Percentiles rank a stretch among this genome's conserved stretches.
Conservation (phyloP, 2,888 invertebrate genomes). For the Dryobota labecula region DNA sequence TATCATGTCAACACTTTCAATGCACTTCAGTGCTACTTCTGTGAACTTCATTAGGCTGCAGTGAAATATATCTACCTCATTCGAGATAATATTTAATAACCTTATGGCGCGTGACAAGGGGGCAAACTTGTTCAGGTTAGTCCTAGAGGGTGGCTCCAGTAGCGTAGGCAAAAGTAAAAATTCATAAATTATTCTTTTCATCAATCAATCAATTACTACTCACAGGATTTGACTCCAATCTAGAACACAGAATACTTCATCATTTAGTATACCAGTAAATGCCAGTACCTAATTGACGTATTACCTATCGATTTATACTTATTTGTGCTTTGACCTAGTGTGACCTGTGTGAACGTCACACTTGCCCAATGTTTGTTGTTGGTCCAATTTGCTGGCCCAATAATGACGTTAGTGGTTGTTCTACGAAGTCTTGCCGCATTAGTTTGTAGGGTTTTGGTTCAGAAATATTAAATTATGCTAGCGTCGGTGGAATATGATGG, state of each 20-base stretch:
- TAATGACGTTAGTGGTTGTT: neutral
- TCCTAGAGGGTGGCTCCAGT: too few relatives aligned
- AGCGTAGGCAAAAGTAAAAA: too few relatives aligned
- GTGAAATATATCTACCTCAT: too few relatives aligned
- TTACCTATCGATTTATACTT: constrained; percentile 7
- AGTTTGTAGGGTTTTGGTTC: neutral
- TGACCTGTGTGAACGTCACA: constrained; percentile 9
- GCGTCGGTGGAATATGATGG: too few relatives aligned
- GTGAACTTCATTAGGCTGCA: too few relatives aligned
- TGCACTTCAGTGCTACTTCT: too few relatives aligned
- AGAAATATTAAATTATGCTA: too few relatives aligned
- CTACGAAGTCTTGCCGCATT: constrained; percentile 13
- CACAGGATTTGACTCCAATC: neutral
- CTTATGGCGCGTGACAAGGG: too few relatives aligned
- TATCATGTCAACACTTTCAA: too few relatives aligned
- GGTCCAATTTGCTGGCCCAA: constrained; percentile 9
- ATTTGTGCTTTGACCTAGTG: constrained; percentile 4
- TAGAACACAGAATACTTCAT: neutral
- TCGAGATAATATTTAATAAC: too few relatives aligned
- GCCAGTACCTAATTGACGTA: neutral
- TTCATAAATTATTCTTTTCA: neutral
- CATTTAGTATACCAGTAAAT: neutral
- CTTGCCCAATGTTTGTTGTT: constrained; percentile 35
- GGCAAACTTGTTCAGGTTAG: too few relatives aligned
- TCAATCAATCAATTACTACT: neutral